Evolutionary conservation across 2,113 vertebrate species (phyloP), one percentile per base, ranked within the genome.

Genomic region (Proterorhinus semilunaris): DNA sequence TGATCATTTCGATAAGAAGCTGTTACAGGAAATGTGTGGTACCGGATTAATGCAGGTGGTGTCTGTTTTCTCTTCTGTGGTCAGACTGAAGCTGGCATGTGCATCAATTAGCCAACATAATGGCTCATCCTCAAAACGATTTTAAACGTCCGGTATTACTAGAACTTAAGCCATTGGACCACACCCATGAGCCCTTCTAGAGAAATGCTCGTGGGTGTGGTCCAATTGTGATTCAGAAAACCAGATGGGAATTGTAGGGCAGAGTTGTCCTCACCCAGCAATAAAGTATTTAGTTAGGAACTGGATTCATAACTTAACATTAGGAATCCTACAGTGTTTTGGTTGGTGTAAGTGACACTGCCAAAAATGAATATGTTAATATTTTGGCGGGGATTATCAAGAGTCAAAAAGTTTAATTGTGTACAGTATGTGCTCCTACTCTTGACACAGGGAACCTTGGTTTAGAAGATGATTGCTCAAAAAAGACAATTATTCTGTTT

Each of bases 181-280:
- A 49, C 47, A 71, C 59, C 48, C 61, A 49, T 4, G 51, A 12
- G 3, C 10, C 51, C 44, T 5, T 7, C 27, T 17, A n/a, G n/a
- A n/a, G n/a, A n/a, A n/a, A n/a, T n/a, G n/a, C 11, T 15, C 1
- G 45, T 15, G 72, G 79, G 74, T 75, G 79, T 68, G 71, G 69
- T 17, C 4, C n/a, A 1, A 10, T n/a, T 51, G 51, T 50, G 66
- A 66, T 51, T 10, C 7, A 6, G 58, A 13, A 65, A 43, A 54
- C 11, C 42, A 17, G 7, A 11, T 69, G 50, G 17, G 65, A 62
- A 57, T 13, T 17, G 62, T 65, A 36, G 27, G 27, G 27, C 27
- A 27, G 3, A 36, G 27, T 36, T 36, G 3, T 36, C 1, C 27
- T 36, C 27, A 36, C 27, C 27, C 27, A 36, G 27, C 27, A 36